Conservation (phyloP, 1,140 invertebrate species). For the Battus philenor region DNA sequence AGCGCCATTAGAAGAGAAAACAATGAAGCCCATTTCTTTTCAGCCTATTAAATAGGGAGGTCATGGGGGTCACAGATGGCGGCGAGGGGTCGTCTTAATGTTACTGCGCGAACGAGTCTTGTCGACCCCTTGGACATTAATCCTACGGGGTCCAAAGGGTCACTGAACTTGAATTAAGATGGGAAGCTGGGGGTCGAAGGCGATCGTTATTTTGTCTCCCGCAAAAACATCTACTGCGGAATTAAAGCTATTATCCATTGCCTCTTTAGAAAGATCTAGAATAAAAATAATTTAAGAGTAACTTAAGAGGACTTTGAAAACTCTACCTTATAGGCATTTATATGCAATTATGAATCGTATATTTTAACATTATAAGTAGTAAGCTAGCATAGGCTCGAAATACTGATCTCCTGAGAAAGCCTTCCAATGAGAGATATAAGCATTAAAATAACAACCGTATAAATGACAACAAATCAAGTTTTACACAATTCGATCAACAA, state of each 20-base stretch:
- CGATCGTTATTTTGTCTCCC: slow-evolving; percentile 36
- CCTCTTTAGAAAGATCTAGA: no score
- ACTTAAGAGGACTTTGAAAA: no score
- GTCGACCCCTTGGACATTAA: slow-evolving; percentile 59
- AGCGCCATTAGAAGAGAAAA: slow-evolving; percentile 1
- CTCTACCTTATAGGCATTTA: no score
- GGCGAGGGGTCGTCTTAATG: slow-evolving; percentile 64
- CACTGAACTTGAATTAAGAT: slow-evolving; percentile 63
- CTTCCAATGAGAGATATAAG: no score
- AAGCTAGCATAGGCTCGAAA: no score
- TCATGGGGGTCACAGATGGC: slow-evolving; percentile 40
- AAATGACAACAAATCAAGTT: no score
- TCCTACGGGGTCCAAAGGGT: slow-evolving; percentile 56
- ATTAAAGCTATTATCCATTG: slow-evolving; percentile 1
- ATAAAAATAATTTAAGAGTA: no score
- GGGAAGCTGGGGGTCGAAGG: slow-evolving; percentile 42
- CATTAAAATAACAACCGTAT: no score
- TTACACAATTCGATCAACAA: no score
- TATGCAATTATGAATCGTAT: no score
- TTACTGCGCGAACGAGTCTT: slow-evolving; percentile 63
- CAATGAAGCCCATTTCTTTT: slow-evolving; percentile 13
- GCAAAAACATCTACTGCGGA: slow-evolving; percentile 2
- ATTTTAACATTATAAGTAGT: no score
- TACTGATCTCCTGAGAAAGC: no score
- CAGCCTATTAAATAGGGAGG: slow-evolving; percentile 22